A percentile compares a stretch with the other conserved stretches of the same genome.
phyloP scores from a whole-genome alignment of 1,140 invertebrate species.

The Paraescarpia echinospica region DNA sequence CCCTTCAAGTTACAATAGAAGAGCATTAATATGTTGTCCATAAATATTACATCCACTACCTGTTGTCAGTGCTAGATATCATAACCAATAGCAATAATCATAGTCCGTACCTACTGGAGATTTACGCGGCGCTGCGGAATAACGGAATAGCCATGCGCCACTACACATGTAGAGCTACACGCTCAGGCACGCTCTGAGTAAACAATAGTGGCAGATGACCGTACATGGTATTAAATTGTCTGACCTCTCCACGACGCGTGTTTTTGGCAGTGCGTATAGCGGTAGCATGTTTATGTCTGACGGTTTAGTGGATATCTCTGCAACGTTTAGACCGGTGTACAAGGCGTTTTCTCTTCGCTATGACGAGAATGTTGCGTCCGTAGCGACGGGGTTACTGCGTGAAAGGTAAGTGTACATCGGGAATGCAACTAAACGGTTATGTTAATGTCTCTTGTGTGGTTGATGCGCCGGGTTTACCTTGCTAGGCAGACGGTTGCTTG shows the following conservation, averaged over 20 bases:
- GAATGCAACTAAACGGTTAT: neutral
- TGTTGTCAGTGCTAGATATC: neutral
- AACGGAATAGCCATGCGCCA: neutral
- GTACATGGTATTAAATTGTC: neutral
- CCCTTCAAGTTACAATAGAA: neutral
- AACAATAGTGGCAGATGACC: neutral
- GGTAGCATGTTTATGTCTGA: neutral
- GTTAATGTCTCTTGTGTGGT: neutral
- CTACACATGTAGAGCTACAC: neutral
- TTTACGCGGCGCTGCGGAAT: neutral
- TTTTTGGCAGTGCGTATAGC: neutral
- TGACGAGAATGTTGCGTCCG: neutral
- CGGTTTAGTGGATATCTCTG: neutral
- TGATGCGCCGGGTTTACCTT: neutral
- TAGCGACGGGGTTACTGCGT: neutral
- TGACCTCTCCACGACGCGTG: neutral
- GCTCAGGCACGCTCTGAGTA: neutral
- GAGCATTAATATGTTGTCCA: neutral
- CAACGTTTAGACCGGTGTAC: neutral
- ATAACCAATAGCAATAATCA: neutral
- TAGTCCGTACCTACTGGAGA: neutral
- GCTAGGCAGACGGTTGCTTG: too few relatives aligned
- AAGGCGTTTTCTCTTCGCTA: neutral
- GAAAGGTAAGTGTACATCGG: neutral
- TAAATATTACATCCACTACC: neutral